phyloP scores from a whole-genome alignment of 2,888 invertebrate genomes.

The Gisinianus flammeolus region DNA sequence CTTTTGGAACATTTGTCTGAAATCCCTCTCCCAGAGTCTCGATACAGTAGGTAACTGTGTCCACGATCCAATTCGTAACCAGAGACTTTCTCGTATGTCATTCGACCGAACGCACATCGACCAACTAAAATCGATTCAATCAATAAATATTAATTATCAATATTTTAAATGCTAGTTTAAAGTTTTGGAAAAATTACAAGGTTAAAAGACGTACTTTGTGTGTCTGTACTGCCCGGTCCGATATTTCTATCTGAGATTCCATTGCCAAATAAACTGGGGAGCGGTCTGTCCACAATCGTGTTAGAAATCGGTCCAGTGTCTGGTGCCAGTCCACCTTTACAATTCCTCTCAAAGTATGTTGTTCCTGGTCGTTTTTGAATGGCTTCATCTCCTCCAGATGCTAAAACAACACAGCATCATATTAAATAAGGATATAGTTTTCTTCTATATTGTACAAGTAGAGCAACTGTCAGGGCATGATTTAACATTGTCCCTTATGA shows the following conservation, averaged over 20 bases:
- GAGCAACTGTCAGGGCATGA: too few species aligned
- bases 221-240: constrained; percentile 56
- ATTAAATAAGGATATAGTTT: constrained; percentile 1
- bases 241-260: constrained; percentile 55
- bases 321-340: constrained; percentile 51
- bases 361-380: constrained; percentile 61
- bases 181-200: not conserved
- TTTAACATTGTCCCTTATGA: too few species aligned
- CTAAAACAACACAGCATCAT: constrained; percentile 48
- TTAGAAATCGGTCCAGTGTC: constrained; percentile 32
- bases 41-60: constrained; percentile 59
- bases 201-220: constrained; percentile 52
- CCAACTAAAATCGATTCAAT: constrained; percentile 54
- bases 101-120: constrained; percentile 60
- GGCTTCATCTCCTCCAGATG: constrained; percentile 60
- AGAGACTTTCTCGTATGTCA: constrained; percentile 62
- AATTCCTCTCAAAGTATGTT: constrained; percentile 61
- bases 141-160: not conserved
- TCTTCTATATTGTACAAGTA: too few species aligned
- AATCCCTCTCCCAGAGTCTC: constrained; percentile 61
- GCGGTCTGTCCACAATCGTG: constrained; percentile 53
- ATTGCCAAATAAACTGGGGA: constrained; percentile 51
- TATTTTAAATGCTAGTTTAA: too few species aligned
- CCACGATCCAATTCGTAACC: constrained; percentile 61
- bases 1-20: constrained; percentile 61